A percentile compares a stretch with the other conserved stretches of the same genome.
These are phyloP conservation scores for Oreochromis mossambicus DNA, from an alignment of 2,797 vertebrate genomes.

Conservation along the genomic window DNA sequence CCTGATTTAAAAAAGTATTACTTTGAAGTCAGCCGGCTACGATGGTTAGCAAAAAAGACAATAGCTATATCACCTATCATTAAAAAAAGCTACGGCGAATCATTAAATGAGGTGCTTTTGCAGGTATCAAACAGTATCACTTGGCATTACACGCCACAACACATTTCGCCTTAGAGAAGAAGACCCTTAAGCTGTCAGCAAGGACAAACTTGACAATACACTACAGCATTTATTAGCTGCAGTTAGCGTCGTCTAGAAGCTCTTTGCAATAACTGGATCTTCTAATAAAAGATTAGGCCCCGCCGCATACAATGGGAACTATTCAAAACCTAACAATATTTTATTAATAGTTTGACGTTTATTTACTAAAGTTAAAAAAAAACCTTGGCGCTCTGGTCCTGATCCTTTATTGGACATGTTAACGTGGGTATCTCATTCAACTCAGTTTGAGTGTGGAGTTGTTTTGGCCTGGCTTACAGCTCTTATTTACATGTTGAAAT, in stretches of 20 bases:
- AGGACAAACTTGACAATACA: not conserved
- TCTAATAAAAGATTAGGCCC: not conserved
- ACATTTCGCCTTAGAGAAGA: not conserved
- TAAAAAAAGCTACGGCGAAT: not conserved
- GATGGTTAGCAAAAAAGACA: not conserved
- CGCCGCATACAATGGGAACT: not conserved
- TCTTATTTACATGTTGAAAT: slow-evolving; percentile 19
- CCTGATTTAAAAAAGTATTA: not conserved
- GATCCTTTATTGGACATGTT: not conserved
- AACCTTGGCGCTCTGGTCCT: not conserved
- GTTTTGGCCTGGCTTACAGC: slow-evolving; percentile 2
- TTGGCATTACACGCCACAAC: not conserved
- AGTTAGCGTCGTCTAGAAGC: not conserved
- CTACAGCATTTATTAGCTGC: not conserved
- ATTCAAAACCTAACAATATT: not conserved
- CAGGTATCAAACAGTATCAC: not conserved
- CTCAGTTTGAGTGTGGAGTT: not conserved
- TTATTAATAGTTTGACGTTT: not conserved
- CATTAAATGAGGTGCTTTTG: not conserved
- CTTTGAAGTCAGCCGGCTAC: not conserved
- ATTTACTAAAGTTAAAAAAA: not conserved
- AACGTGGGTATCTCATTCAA: not conserved
- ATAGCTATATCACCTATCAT: not conserved
- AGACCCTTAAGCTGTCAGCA: not conserved
- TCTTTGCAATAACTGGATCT: not conserved